These are phyloP conservation scores for Panthera uncia DNA, from an alignment of 2,113 vertebrate genomes.

Conservation along the genomic window DNA sequence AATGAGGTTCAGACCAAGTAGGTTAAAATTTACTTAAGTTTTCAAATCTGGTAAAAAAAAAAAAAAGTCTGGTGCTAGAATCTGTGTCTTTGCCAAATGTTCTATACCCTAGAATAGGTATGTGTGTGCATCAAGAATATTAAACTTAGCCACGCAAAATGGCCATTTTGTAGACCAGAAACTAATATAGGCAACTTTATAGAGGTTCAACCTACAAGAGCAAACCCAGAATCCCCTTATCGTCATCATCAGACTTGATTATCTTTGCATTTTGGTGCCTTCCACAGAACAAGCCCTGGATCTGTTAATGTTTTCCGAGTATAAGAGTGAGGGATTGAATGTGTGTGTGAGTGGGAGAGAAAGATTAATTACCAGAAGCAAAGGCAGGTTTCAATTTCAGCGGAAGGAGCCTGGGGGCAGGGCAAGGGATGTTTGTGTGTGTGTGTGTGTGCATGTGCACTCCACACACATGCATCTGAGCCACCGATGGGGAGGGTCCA, in stretches of 20 bases:
- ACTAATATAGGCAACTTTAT: not conserved
- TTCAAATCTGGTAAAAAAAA: slow-evolving; percentile 19
- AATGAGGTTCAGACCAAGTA: not conserved
- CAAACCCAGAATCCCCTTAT: not conserved
- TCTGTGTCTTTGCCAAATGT: not conserved
- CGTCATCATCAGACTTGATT: not conserved
- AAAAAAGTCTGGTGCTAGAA: not conserved
- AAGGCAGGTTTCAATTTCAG: not conserved
- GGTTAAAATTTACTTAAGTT: slow-evolving; percentile 18
- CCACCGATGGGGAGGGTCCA: not conserved
- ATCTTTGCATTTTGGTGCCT: not conserved
- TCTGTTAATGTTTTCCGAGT: not conserved
- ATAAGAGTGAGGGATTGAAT: not conserved
- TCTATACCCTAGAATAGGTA: not conserved
- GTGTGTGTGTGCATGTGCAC: no score
- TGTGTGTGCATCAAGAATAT: not conserved
- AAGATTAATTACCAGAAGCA: not conserved
- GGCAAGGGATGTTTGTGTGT: not conserved
- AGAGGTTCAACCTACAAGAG: not conserved
- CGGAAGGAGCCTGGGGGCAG: not conserved
- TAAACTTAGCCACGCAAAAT: not conserved
- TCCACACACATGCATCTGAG: not conserved
- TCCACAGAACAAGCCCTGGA: not conserved
- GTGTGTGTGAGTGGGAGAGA: not conserved
- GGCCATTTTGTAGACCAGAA: not conserved